phyloP scores from a whole-genome alignment of 2,113 vertebrate species.

The Ailuropoda melanoleuca region DNA sequence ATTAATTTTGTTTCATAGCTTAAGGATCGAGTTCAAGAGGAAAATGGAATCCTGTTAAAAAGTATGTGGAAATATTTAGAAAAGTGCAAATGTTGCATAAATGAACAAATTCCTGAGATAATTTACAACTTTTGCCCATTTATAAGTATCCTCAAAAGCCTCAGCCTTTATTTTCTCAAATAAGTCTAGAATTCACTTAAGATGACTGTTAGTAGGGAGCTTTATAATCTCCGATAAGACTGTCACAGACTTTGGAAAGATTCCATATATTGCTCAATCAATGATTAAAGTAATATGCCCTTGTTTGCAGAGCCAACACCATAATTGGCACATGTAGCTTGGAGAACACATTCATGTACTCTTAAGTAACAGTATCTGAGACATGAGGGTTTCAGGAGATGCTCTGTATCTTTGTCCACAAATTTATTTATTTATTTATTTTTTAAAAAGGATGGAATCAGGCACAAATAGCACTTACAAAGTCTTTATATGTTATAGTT shows the following conservation, averaged over 20 bases:
- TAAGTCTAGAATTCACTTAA: slow-evolving; percentile 59
- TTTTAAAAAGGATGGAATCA: slow-evolving; percentile 31
- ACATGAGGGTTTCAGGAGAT: not conserved
- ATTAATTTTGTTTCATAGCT: slow-evolving; percentile 72
- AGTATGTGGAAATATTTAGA: slow-evolving; percentile 51
- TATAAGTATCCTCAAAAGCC: slow-evolving; percentile 56
- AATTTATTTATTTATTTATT: not conserved
- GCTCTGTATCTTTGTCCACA: slow-evolving; percentile 42
- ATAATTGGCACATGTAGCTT: slow-evolving; percentile 33
- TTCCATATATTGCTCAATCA: slow-evolving; percentile 36
- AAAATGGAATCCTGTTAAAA: slow-evolving; percentile 65
- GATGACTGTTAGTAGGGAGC: slow-evolving; percentile 5
- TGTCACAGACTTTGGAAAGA: slow-evolving; percentile 49
- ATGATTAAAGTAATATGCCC: not conserved
- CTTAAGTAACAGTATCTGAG: not conserved
- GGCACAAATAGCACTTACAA: slow-evolving; percentile 29
- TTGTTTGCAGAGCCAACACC: slow-evolving; percentile 18
- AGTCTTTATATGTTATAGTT: not conserved
- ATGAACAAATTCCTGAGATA: slow-evolving; percentile 73
- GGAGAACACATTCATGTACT: not conserved
- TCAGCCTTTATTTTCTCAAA: slow-evolving; percentile 36
- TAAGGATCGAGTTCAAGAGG: slow-evolving; percentile 66
- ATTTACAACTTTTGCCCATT: slow-evolving; percentile 67
- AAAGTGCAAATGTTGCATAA: slow-evolving; percentile 74
- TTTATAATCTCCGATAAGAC: slow-evolving; percentile 48